phyloP scores from a whole-genome alignment of 2,113 vertebrate species.

The Corythornis vintsioides region DNA sequence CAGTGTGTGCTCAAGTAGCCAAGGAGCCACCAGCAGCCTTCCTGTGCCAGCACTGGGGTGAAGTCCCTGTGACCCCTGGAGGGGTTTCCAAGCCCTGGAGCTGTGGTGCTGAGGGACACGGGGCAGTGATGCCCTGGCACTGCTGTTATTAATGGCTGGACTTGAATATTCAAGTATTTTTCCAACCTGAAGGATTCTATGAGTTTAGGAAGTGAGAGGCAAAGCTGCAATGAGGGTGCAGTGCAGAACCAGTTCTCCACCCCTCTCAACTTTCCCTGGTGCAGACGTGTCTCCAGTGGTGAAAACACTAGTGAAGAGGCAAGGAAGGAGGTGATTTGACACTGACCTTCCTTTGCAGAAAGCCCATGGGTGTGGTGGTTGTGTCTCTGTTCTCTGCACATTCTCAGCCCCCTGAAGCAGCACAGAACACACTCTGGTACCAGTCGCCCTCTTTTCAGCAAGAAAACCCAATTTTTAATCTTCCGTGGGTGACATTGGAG shows the following conservation, averaged over 20 bases:
- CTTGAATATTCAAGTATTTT: background rate
- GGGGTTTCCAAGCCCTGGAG: background rate
- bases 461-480: background rate
- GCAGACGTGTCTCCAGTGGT: rapidly evolving
- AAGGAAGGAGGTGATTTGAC: background rate
- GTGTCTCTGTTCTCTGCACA: background rate
- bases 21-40: background rate
- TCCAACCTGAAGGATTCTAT: background rate
- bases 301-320: rapidly evolving
- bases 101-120: background rate
- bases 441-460: background rate
- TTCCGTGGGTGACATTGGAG: background rate
- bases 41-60: background rate
- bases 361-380: rapidly evolving
- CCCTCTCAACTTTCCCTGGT: too few relatives aligned
- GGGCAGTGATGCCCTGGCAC: background rate
- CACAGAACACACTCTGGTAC: rapidly evolving
- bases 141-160: background rate
- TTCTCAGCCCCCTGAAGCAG: background rate
- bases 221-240: background rate
- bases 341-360: background rate
- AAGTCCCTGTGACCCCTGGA: background rate
- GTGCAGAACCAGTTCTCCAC: background rate
- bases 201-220: background rate
- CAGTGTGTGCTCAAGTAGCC: background rate